Percentiles rank a stretch among this genome's conserved stretches.
phyloP scores from a whole-genome alignment of 2,888 invertebrate genomes.

The Amorpha juglandis region DNA sequence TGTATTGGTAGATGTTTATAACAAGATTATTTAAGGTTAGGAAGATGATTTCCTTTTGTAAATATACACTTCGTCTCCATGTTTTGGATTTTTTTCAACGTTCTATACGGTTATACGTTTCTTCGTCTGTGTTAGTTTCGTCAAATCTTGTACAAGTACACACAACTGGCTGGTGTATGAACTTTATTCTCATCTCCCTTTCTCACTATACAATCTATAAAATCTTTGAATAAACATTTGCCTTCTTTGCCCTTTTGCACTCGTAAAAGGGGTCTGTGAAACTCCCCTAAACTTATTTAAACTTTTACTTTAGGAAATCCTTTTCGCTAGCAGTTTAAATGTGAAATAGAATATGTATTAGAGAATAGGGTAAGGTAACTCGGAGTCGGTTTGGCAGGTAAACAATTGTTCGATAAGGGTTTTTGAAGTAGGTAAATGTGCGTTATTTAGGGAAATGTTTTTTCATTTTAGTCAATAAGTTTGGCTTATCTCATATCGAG shows the following conservation, averaged over 20 bases:
- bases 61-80: too few species aligned
- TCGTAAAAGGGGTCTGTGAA: conserved; percentile 80
- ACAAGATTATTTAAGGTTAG: background rate
- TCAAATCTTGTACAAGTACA: background rate
- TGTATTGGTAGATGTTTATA: background rate
- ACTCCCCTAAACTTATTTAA: conserved; percentile 83
- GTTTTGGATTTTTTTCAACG: too few species aligned
- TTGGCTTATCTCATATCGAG: background rate
- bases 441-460: conserved; percentile 18
- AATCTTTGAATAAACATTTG: conserved; percentile 83
- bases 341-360: conserved; percentile 79
- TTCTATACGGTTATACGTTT: too few species aligned
- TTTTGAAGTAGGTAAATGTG: conserved; percentile 14
- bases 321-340: conserved; percentile 78
- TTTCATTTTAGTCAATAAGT: background rate
- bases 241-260: conserved; percentile 80
- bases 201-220: conserved; percentile 73
- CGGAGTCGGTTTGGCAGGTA: conserved; percentile 57
- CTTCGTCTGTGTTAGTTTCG: background rate
- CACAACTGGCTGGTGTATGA: conserved; percentile 40
- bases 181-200: conserved; percentile 53
- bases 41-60: too few species aligned
- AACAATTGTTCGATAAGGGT: conserved; percentile 53
- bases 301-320: conserved; percentile 82
- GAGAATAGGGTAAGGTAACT: conserved; percentile 62